A percentile compares a stretch with the other conserved stretches of the same genome.
phyloP scores from a whole-genome alignment of 1,140 invertebrate genomes.

The Nymphalis io region DNA sequence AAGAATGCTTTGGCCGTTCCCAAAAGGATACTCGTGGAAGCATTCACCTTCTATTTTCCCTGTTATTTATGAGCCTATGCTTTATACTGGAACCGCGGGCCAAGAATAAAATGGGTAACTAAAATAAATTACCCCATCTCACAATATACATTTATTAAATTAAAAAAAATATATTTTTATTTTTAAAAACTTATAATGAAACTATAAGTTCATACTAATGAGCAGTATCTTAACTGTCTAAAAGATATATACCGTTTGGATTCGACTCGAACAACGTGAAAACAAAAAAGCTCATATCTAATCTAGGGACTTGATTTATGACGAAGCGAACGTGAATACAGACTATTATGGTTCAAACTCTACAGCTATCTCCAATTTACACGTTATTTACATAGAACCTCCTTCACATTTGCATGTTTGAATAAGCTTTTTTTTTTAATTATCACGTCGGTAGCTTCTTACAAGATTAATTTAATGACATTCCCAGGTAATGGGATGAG shows the following conservation, averaged over 20 bases:
- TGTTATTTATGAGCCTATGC: constrained; percentile 78
- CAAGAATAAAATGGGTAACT: constrained; percentile 77
- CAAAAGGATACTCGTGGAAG: constrained; percentile 78
- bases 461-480: constrained; percentile 74
- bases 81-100: constrained; percentile 72
- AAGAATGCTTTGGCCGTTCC: constrained; percentile 78
- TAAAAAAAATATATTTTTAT: constrained; percentile 37
- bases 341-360: constrained; percentile 58
- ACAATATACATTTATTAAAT: constrained; percentile 61
- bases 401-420: constrained; percentile 68
- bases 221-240: constrained; percentile 49
- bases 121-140: constrained; percentile 72
- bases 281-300: constrained; percentile 58
- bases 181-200: constrained; percentile 65
- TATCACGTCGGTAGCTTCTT: constrained; percentile 62
- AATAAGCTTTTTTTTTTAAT: constrained; percentile 68
- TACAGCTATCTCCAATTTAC: constrained; percentile 60
- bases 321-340: constrained; percentile 41
- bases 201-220: constrained; percentile 52
- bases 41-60: constrained; percentile 78
- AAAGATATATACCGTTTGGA: constrained; percentile 39
- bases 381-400: constrained; percentile 70
- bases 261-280: constrained; percentile 41
- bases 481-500: constrained; percentile 64
- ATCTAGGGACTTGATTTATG: constrained; percentile 65